Conservation (phyloP, 2,797 vertebrate genomes). For the Echeneis naucrates region DNA sequence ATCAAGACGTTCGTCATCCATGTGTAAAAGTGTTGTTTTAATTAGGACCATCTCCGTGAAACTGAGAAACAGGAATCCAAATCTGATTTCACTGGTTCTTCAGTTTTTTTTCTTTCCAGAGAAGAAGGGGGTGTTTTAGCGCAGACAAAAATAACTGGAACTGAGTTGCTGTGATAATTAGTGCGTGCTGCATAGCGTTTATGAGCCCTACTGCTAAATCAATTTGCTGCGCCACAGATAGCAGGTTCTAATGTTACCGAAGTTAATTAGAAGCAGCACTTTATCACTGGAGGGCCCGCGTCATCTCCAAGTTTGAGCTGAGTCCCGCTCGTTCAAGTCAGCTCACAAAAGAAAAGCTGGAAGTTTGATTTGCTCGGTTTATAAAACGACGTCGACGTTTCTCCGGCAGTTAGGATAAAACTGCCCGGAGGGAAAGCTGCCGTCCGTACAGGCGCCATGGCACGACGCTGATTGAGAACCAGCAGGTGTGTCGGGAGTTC, state of each 20-base stretch:
- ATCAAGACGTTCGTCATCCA: too few relatives aligned
- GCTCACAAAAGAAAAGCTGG: too few relatives aligned
- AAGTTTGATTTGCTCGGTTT: too few relatives aligned
- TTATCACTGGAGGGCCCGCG: constrained; percentile 19
- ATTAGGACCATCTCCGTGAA: too few relatives aligned
- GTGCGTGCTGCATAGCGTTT: constrained; percentile 30
- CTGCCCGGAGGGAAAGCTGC: not conserved
- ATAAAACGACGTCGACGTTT: not conserved
- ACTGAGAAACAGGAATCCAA: not conserved
- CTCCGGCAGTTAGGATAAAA: too few relatives aligned
- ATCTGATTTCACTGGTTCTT: not conserved
- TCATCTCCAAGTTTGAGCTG: not conserved
- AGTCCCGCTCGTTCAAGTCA: constrained; percentile 1
- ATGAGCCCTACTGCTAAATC: constrained; percentile 47
- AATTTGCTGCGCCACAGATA: constrained; percentile 51
- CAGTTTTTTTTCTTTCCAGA: not conserved
- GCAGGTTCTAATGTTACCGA: constrained; percentile 41
- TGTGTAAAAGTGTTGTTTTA: too few relatives aligned
- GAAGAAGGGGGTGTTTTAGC: not conserved
- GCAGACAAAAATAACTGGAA: constrained; percentile 33
- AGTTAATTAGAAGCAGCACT: constrained; percentile 46
- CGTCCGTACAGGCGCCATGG: constrained; percentile 11
- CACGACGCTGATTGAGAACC: constrained; percentile 12
- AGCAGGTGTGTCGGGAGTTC: constrained; percentile 3
- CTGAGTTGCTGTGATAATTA: constrained; percentile 34